Evolutionary conservation across 2,888 invertebrate species (phyloP).

Genomic region (Scaptodrosophila latifasciaeformis): DNA sequence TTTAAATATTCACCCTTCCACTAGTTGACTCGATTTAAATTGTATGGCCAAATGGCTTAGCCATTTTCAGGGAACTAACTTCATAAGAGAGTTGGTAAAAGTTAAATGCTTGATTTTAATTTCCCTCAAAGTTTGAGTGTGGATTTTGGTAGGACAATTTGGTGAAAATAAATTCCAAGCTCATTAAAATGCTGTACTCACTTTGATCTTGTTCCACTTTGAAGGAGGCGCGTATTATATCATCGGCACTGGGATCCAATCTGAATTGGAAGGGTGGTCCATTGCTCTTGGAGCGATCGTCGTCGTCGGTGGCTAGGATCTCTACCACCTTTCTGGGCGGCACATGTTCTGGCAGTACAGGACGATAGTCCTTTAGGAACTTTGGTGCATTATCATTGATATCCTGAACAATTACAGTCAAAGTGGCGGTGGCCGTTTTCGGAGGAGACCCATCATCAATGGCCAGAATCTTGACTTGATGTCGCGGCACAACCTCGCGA

Average conservation of each 20-base stretch:
- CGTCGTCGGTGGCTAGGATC: slow-evolving; percentile 94
- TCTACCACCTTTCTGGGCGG: slow-evolving; percentile 94
- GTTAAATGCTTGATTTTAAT: too few relatives aligned
- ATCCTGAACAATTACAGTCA: slow-evolving; percentile 95
- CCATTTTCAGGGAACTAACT: too few relatives aligned
- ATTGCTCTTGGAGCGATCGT: slow-evolving; percentile 94
- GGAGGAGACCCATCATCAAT: slow-evolving; percentile 96
- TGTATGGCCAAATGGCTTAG: too few relatives aligned
- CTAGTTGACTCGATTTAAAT: too few relatives aligned
- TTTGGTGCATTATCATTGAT: slow-evolving; percentile 97
- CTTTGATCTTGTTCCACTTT: slow-evolving; percentile 97
- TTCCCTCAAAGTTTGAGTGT: too few relatives aligned
- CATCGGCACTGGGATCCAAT: slow-evolving; percentile 94
- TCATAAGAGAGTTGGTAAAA: too few relatives aligned
- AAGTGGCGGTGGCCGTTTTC: slow-evolving; percentile 93
- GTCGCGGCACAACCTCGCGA: slow-evolving; percentile 94
- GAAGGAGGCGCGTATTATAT: slow-evolving; percentile 94
- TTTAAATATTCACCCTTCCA: too few relatives aligned
- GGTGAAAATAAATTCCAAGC: too few relatives aligned
- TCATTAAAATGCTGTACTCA: slow-evolving; percentile 75
- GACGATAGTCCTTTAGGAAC: slow-evolving; percentile 93
- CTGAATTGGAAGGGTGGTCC: slow-evolving; percentile 97
- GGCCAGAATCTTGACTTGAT: slow-evolving; percentile 96
- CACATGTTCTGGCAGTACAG: slow-evolving; percentile 94
- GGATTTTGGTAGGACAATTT: too few relatives aligned